Conservation (phyloP, 2,888 invertebrate genomes). For the Dynastes maya region DNA sequence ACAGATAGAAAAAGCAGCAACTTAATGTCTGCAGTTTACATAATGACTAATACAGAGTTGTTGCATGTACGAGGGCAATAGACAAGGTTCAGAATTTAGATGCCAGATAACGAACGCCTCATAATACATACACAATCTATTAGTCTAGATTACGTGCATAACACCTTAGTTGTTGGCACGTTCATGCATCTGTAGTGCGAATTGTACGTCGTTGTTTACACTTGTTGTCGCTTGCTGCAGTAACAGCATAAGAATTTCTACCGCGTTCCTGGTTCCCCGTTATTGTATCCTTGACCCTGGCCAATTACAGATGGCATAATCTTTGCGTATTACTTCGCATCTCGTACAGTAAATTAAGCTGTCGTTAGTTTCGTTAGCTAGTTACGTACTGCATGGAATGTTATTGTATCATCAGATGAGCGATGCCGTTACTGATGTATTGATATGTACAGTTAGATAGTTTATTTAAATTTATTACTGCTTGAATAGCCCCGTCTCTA, state of each 20-base stretch:
- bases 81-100: not conserved
- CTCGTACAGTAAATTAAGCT: not conserved
- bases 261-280: constrained; percentile 20
- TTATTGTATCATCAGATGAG: not conserved
- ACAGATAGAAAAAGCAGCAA: too few relatives aligned
- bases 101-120: not conserved
- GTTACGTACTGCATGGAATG: not conserved
- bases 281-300: constrained; percentile 38
- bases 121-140: not conserved
- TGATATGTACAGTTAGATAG: not conserved
- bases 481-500: not conserved
- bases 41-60: not conserved
- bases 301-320: constrained; percentile 28
- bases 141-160: not conserved
- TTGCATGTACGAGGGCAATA: not conserved
- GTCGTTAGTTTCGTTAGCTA: not conserved
- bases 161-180: not conserved
- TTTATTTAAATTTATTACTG: not conserved
- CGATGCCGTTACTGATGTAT: not conserved
- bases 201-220: not conserved
- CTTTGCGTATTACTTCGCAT: constrained; percentile 8
- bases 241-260: constrained; percentile 3
- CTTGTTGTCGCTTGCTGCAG: not conserved
- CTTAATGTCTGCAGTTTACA: not conserved
- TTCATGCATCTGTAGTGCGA: not conserved